Evolutionary conservation across 2,797 vertebrate species (phyloP).

Genomic region (Molossus molossus): DNA sequence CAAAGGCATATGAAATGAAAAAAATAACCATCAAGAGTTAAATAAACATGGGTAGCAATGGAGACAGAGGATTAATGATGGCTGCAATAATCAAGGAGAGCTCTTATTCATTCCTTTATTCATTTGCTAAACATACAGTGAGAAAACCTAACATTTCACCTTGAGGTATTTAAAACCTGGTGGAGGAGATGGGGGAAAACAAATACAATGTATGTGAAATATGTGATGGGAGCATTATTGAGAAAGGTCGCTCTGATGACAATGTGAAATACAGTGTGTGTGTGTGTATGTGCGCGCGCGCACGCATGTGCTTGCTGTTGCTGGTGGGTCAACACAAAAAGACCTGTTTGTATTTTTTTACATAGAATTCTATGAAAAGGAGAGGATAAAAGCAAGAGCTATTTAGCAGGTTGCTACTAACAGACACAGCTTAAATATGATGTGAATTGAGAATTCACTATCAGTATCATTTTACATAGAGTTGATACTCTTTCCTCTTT

Average conservation of each 20-base stretch:
- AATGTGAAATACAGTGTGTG: neutral
- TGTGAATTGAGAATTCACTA: neutral
- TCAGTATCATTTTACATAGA: neutral
- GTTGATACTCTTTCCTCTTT: neutral
- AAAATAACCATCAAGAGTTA: neutral
- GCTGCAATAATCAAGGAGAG: neutral
- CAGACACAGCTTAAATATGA: neutral
- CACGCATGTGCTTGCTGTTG: neutral
- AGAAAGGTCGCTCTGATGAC: neutral
- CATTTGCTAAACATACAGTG: neutral
- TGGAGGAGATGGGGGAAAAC: neutral
- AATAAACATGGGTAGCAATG: neutral
- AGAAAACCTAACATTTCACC: neutral
- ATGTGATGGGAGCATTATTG: neutral
- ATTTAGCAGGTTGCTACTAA: neutral
- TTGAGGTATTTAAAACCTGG: neutral
- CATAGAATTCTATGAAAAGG: neutral
- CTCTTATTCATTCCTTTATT: neutral
- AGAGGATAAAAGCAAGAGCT: neutral
- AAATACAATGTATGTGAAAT: neutral
- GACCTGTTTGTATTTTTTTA: neutral
- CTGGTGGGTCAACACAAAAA: neutral
- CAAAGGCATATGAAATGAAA: constrained; percentile 9
- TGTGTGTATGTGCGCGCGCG: too few relatives aligned
- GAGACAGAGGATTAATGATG: neutral